Evolutionary conservation across 2,113 vertebrate genomes (phyloP).

Genomic region (Eulacestoma nigropectus): DNA sequence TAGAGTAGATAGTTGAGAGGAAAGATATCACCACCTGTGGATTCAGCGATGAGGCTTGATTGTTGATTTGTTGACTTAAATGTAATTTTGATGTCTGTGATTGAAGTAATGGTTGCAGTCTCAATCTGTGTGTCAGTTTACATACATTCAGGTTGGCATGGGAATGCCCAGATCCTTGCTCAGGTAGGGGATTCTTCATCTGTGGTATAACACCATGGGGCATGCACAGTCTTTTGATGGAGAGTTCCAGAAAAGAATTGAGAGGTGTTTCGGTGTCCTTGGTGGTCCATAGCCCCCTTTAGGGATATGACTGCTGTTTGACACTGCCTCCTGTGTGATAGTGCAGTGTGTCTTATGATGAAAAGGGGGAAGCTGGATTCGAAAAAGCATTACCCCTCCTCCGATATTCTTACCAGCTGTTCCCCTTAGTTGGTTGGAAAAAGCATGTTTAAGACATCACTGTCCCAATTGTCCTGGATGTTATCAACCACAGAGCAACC

Average conservation of each 20-base stretch:
- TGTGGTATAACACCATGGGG: neutral
- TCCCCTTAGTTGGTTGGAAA: neutral
- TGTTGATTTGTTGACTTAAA: neutral
- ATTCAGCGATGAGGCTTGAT: fast-evolving
- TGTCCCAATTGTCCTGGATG: fast-evolving
- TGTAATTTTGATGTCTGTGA: neutral
- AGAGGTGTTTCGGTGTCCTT: neutral
- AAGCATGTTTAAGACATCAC: neutral
- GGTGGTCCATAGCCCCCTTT: neutral
- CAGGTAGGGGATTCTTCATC: neutral
- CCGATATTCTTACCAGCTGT: neutral
- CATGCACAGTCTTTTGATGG: neutral
- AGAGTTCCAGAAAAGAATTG: neutral
- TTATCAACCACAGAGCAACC: neutral
- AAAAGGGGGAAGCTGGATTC: neutral
- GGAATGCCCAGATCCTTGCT: neutral
- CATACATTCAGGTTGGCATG: neutral
- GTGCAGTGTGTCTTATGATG: neutral
- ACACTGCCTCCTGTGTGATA: neutral
- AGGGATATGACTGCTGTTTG: neutral
- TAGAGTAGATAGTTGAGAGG: neutral
- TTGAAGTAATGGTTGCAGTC: neutral
- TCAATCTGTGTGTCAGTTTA: neutral
- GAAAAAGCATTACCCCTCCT: fast-evolving
- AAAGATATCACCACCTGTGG: neutral